These are phyloP conservation scores for Hemaris fuciformis DNA, from an alignment of 2,888 invertebrate species.

Conservation along the genomic window DNA sequence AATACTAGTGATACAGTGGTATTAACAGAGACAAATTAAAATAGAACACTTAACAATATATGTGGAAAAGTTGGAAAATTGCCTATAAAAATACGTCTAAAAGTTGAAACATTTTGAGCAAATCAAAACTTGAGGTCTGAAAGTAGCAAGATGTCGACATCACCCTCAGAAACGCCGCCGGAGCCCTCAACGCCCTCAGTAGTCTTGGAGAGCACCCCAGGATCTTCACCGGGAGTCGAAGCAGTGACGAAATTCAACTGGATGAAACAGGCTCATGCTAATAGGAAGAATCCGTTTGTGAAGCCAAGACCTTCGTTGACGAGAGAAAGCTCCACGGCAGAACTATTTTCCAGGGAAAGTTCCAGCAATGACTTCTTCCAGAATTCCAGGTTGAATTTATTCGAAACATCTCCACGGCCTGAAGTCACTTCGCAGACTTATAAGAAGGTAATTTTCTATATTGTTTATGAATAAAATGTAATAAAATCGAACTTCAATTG, in stretches of 20 bases:
- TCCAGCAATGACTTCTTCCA: slow-evolving; percentile 72
- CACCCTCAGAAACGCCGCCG: slow-evolving; percentile 39
- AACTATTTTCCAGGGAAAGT: slow-evolving; percentile 66
- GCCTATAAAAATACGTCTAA: too few relatives aligned
- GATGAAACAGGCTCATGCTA: slow-evolving; percentile 55
- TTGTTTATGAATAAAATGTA: background rate
- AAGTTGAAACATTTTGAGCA: too few relatives aligned
- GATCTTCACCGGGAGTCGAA: slow-evolving; percentile 52
- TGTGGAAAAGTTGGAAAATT: too few relatives aligned
- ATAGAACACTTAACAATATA: too few relatives aligned
- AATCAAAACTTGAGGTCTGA: too few relatives aligned
- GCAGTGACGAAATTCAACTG: slow-evolving; percentile 63
- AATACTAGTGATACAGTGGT: background rate
- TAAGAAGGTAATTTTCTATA: slow-evolving; percentile 50
- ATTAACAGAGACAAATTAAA: too few relatives aligned
- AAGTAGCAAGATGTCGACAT: background rate
- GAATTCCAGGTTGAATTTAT: slow-evolving; percentile 68
- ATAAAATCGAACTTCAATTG: background rate
- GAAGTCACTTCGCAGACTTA: slow-evolving; percentile 49
- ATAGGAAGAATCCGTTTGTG: slow-evolving; percentile 67
- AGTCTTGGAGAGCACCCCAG: slow-evolving; percentile 52
- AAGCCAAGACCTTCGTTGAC: slow-evolving; percentile 63
- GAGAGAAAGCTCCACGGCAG: slow-evolving; percentile 67
- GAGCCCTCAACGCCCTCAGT: slow-evolving; percentile 45
- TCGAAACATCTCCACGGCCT: slow-evolving; percentile 69